Base-by-base conservation (phyloP, 2,888 invertebrate genomes). In the Lordiphosa andalusiaca region DNA sequence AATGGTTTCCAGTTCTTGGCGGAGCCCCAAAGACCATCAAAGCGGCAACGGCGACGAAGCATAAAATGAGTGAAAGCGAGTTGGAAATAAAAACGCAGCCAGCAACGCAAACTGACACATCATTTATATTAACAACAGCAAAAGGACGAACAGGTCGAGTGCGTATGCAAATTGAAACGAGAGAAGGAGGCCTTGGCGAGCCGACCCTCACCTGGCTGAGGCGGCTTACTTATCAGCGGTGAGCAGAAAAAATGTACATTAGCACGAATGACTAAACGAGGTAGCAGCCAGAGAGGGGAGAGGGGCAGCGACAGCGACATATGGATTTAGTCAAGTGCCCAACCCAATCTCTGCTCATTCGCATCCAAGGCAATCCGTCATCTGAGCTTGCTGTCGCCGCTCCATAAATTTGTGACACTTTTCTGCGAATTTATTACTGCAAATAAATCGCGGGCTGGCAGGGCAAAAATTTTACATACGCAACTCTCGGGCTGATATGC, bases 361-460 rank as follows among this genome's bases (percentile, higher is more conserved):
- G 60, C 55, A 64, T 49, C 56, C 50, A 47, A 21, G 12, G 60
- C 84, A 72, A 77, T 77, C 84, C 73, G 81, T 77, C 77, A 77
- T 77, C 84, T 65, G 70, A 52, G 68, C 61, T 48, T 47, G 62
- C 63, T 69, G 73, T 76, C 61, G 70, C 56, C 77, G 71, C 59
- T 77, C 58, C 83, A 84, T 82, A 82, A 80, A 84, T 82, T 84
- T 84, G 80, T 78, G 84, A 84, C 83, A 82, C 84, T 80, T 84
- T 80, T 69, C 56, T 62, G 68, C 73, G 63, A 84, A 80, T 80
- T 80, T 80, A 84, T 80, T 77, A 69, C 73, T 49, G 54, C 54
- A 81, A 74, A 75, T 82, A 84, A 85, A 85, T 77, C 83, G 77
- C 73, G 41, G 47, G 67, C 67, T 72, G 66, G 61, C 73, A 60